Conservation (phyloP, 2,797 vertebrate species). For the Xiphorhynchus erythropygius region DNA sequence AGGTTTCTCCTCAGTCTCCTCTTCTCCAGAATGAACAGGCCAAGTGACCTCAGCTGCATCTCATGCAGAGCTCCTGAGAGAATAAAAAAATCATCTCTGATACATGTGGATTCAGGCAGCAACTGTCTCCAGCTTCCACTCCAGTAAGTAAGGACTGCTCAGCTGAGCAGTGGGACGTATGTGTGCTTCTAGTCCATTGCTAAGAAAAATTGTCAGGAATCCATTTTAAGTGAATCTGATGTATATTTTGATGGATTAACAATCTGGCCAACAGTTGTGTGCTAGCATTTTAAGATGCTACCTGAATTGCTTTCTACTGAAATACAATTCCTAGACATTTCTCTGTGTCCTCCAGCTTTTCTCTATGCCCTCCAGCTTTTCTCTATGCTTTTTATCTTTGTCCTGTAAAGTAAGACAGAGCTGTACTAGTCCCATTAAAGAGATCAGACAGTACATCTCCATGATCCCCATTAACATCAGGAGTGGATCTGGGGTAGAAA, state of each 20-base stretch:
- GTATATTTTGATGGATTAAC: background rate
- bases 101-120: background rate
- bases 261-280: background rate
- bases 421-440: background rate
- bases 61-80: background rate
- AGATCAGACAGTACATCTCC: background rate
- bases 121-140: background rate
- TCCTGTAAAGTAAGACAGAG: background rate
- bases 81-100: background rate
- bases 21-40: background rate
- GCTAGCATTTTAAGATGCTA: background rate
- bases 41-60: background rate
- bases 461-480: background rate
- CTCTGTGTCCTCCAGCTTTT: background rate
- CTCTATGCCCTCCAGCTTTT: background rate
- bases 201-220: background rate
- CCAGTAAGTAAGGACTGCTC: background rate
- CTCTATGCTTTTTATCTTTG: background rate
- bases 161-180: background rate
- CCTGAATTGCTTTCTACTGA: background rate
- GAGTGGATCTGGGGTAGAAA: background rate
- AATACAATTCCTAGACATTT: background rate
- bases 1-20: background rate
- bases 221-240: background rate
- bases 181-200: rapidly evolving